Evolutionary conservation across 1,140 invertebrate species (phyloP).

Genomic region (Daktulosphaira vitifoliae): DNA sequence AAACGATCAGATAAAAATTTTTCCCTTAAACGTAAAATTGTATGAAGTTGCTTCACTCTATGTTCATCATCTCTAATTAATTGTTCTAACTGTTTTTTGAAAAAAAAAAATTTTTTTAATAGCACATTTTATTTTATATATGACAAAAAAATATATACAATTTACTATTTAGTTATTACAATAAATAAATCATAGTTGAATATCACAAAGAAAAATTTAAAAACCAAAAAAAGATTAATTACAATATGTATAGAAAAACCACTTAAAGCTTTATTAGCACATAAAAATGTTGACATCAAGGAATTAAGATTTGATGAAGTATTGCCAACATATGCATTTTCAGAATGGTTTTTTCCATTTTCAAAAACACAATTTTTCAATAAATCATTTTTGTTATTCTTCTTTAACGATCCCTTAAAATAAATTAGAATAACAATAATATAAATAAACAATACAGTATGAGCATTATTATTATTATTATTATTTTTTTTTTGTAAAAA

Average conservation of each 20-base stretch:
- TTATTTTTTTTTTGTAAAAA: too few species aligned
- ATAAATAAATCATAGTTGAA: background rate
- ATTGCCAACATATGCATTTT: background rate
- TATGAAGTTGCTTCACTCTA: conserved; percentile 13
- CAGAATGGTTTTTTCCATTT: background rate
- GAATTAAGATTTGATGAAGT: background rate
- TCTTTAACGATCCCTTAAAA: too few species aligned
- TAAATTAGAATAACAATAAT: too few species aligned
- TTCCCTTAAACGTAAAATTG: conserved; percentile 4
- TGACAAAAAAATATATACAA: background rate
- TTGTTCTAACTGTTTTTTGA: conserved; percentile 26
- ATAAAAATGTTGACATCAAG: background rate
- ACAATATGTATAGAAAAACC: background rate
- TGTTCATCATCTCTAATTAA: conserved; percentile 21
- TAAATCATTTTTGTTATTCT: too few species aligned
- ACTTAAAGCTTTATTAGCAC: background rate
- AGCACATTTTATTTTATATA: background rate
- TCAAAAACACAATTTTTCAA: background rate
- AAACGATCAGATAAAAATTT: conserved; percentile 21
- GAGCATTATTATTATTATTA: too few species aligned
- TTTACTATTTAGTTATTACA: background rate
- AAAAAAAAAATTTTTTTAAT: background rate
- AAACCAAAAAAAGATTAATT: background rate
- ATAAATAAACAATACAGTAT: too few species aligned
- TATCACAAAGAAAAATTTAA: background rate